A percentile compares a stretch with the other conserved stretches of the same genome.
These are phyloP conservation scores for Dasysyrphus tricinctus DNA, from an alignment of 2,888 invertebrate species.

Conservation along the genomic window DNA sequence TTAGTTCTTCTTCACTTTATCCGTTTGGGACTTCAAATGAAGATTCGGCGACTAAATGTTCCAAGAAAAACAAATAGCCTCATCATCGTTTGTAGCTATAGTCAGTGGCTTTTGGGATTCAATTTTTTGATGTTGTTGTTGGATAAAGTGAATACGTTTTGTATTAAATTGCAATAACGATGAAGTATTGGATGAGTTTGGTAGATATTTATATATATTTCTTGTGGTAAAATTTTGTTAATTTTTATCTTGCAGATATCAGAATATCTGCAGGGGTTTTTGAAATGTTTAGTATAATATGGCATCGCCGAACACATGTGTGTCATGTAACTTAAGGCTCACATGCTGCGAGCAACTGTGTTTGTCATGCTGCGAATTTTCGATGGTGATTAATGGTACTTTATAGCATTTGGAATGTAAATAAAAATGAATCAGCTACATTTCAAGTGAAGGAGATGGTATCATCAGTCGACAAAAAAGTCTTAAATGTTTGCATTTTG, in stretches of 20 bases:
- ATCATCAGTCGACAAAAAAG: background rate
- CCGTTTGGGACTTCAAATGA: constrained; percentile 32
- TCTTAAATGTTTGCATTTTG: background rate
- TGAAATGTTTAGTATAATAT: constrained; percentile 26
- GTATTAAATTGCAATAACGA: constrained; percentile 24
- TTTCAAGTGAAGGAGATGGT: background rate
- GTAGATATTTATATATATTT: background rate
- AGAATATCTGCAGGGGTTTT: constrained; percentile 41
- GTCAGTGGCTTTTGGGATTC: constrained; percentile 27
- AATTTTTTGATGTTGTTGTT: background rate
- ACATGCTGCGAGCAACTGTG: constrained; percentile 57
- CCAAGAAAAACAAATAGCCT: constrained; percentile 64
- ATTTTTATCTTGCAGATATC: constrained; percentile 23
- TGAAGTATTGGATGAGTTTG: constrained; percentile 31
- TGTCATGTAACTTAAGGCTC: constrained; percentile 42
- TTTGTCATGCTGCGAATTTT: constrained; percentile 63
- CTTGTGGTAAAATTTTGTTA: background rate
- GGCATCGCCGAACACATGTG: constrained; percentile 1
- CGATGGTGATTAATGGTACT: constrained; percentile 51
- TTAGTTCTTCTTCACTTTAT: background rate
- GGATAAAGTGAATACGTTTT: constrained; percentile 19
- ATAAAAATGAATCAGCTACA: constrained; percentile 14
- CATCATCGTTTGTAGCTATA: background rate
- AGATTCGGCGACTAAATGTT: constrained; percentile 64
- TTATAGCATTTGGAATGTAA: background rate